These are phyloP conservation scores for Bucco capensis DNA, from an alignment of 2,113 vertebrate species.

Conservation along the genomic window DNA sequence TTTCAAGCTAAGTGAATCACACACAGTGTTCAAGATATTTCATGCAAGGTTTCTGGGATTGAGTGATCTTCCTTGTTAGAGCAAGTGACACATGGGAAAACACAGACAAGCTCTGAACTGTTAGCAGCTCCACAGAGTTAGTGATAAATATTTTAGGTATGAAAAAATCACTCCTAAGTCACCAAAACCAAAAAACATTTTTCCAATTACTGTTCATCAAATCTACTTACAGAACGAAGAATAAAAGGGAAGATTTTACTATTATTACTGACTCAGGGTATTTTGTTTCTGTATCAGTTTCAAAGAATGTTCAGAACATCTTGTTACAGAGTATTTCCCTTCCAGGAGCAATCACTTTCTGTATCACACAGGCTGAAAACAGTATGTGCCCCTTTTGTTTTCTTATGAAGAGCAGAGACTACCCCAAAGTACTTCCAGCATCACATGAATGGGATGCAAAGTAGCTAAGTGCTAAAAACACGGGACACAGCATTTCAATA, in stretches of 20 bases:
- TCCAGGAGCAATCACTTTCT: slow-evolving; percentile 31
- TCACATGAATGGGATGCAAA: background rate
- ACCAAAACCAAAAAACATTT: background rate
- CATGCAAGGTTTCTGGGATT: background rate
- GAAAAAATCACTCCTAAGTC: background rate
- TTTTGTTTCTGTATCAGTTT: slow-evolving; percentile 48
- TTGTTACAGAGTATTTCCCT: slow-evolving; percentile 30
- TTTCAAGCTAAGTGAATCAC: background rate
- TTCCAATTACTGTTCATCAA: background rate
- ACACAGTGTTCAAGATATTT: background rate
- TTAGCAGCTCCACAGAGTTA: background rate
- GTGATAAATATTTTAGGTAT: background rate
- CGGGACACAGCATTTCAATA: background rate
- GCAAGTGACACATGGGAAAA: background rate
- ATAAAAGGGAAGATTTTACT: slow-evolving; percentile 13
- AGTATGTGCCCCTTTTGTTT: background rate
- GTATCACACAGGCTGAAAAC: slow-evolving; percentile 13
- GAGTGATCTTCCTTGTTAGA: background rate
- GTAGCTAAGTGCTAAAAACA: background rate
- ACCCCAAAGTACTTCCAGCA: background rate
- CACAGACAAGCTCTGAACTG: background rate
- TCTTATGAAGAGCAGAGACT: background rate
- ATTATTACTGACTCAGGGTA: slow-evolving; percentile 14
- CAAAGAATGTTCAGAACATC: slow-evolving; percentile 44
- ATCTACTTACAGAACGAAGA: slow-evolving; percentile 1